Percentiles rank a stretch among this genome's conserved stretches.
These are phyloP conservation scores for Pedetes capensis DNA, from an alignment of 2,113 vertebrate species.

Conservation along the genomic window DNA sequence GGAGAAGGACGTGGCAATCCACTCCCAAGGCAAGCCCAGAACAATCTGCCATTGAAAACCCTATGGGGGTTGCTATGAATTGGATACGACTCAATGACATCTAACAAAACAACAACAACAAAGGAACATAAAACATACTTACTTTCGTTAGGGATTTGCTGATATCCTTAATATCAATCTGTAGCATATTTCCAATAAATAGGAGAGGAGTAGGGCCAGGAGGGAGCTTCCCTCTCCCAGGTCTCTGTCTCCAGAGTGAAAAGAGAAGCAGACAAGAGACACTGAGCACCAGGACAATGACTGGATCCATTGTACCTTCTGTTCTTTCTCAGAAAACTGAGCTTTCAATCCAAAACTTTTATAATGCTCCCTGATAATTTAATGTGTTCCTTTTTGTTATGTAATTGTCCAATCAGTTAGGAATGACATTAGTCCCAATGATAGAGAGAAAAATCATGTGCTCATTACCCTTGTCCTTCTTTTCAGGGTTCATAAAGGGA, in stretches of 20 bases:
- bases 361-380: neutral
- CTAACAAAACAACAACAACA: too few species aligned
- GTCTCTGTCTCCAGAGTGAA: neutral
- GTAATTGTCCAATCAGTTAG: neutral
- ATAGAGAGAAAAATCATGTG: too few species aligned
- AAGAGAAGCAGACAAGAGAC: constrained; percentile 39
- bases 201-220: too few species aligned
- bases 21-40: too few species aligned
- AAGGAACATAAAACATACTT: neutral
- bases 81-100: too few species aligned
- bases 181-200: neutral
- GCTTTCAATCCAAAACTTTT: neutral
- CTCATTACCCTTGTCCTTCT: too few species aligned
- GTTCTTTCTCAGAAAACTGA: neutral
- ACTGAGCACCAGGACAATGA: neutral
- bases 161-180: constrained; percentile 3
- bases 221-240: constrained; percentile 1
- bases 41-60: too few species aligned
- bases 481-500: too few species aligned
- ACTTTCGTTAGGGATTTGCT: neutral
- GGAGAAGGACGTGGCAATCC: too few species aligned
- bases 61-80: too few species aligned
- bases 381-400: rapidly evolving
- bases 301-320: neutral
- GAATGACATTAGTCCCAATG: too few species aligned